A percentile compares a stretch with the other conserved stretches of the same genome.
phyloP scores from a whole-genome alignment of 2,113 vertebrate genomes.

The Dicrurus megarhynchus region DNA sequence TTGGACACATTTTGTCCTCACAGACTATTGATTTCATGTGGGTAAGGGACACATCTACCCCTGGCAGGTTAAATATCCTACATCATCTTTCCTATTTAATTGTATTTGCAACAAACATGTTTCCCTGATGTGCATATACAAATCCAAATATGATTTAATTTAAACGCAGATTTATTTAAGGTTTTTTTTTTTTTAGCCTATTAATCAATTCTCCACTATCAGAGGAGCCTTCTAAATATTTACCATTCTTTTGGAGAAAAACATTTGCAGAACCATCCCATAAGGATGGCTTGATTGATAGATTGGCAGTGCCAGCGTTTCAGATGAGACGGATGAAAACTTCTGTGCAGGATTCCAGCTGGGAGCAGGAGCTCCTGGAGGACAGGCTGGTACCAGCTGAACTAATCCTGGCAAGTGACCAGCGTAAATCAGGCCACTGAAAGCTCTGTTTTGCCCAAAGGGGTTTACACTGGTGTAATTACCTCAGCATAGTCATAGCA shows the following conservation, averaged over 20 bases:
- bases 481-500: slow-evolving; percentile 37
- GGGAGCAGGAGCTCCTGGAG: slow-evolving; percentile 26
- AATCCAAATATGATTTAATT: neutral
- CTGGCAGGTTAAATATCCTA: neutral
- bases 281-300: neutral
- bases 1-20: neutral
- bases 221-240: neutral
- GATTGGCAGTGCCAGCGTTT: neutral
- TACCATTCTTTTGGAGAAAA: neutral
- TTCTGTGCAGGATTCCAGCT: neutral
- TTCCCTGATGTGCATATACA: neutral
- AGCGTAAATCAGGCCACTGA: slow-evolving; percentile 59
- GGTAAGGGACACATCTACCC: neutral
- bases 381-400: slow-evolving; percentile 48
- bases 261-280: neutral
- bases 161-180: neutral
- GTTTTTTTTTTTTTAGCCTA: too few species aligned
- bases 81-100: neutral
- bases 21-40: neutral
- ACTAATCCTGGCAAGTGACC: slow-evolving; percentile 60
- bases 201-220: neutral
- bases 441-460: slow-evolving; percentile 65
- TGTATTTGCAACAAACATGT: neutral
- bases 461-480: slow-evolving; percentile 49
- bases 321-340: neutral